Evolutionary conservation across 2,113 vertebrate species (phyloP).

Genomic region (Myrmecobius fasciatus): DNA sequence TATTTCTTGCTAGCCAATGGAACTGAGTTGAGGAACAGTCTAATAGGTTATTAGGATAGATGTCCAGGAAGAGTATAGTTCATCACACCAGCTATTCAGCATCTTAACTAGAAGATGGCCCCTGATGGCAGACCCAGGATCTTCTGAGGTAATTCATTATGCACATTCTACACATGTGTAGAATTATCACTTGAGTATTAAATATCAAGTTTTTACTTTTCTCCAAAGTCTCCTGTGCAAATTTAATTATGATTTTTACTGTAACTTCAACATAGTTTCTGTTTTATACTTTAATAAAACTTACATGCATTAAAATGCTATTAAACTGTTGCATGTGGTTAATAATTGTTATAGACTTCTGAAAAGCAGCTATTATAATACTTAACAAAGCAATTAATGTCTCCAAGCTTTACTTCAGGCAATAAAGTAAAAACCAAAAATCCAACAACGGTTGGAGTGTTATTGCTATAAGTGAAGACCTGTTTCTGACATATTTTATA

Average conservation of each 20-base stretch:
- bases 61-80: not conserved
- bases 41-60: not conserved
- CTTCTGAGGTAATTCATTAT: not conserved
- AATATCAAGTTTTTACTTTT: slow-evolving; percentile 35
- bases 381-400: slow-evolving; percentile 56
- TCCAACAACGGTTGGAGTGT: not conserved
- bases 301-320: slow-evolving; percentile 63
- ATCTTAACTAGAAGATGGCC: not conserved
- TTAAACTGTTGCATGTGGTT: slow-evolving; percentile 62
- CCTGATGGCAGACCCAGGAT: not conserved
- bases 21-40: not conserved
- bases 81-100: not conserved
- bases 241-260: slow-evolving; percentile 57
- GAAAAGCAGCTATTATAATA: slow-evolving; percentile 59
- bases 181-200: not conserved
- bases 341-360: slow-evolving; percentile 64
- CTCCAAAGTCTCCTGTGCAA: slow-evolving; percentile 21
- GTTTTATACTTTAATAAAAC: slow-evolving; percentile 64
- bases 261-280: slow-evolving; percentile 61
- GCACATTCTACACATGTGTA: not conserved
- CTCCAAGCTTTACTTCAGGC: slow-evolving; percentile 54
- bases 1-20: not conserved
- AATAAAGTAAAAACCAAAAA: slow-evolving; percentile 46
- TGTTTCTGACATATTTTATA: slow-evolving; percentile 7
- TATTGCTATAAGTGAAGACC: slow-evolving; percentile 1